Evolutionary conservation across 1,140 invertebrate species (phyloP), one percentile per base, ranked within the genome.

Genomic region (Arion vulgaris): DNA sequence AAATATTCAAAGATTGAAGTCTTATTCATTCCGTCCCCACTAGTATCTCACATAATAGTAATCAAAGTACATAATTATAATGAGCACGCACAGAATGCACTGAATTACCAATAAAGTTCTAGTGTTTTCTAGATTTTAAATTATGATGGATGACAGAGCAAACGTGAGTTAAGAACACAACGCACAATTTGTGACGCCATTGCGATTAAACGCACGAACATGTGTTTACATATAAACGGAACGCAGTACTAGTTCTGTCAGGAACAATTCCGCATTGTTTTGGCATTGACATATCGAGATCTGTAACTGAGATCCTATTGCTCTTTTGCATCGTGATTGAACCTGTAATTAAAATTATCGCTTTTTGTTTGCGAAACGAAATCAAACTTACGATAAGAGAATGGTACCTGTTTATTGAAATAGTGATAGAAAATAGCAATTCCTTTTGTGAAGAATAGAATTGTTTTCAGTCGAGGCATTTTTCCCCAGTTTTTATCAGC

Each of bases 241-340:
- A 36, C 23, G 15, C 68, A 9, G 2, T 5, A 1, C n/a, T 26
- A 26, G 15, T 17, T 36, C 5, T 13, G 32, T 36, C 5, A 28
- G 32, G 68, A 36, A 36, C 36, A 36, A 39, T 71, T 71, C 36
- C 36, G 23, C 36, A 36, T 71, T 71, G 32, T 71, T 71, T 26
- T 71, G 68, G 68, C 68, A 51, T 74, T 74, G 72, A 74, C 45
- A 32, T 74, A 74, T 74, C 39, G 38, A 32, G n/a, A 51, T 41
- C 28, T 41, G 72, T 74, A 74, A 74, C 39, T 28, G 38, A 41
- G 4, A 74, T 39, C n/a, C 9, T 32, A 51, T 32, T 74, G 72
- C 72, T 74, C 72, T 74, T 74, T 41, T 74, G 45, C 34, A 74
- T 74, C 38, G 72, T 51, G 72, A 74, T 74, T 74, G 72, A 74